Evolutionary conservation across 2,113 vertebrate genomes (phyloP).

Genomic region (Hucho hucho): DNA sequence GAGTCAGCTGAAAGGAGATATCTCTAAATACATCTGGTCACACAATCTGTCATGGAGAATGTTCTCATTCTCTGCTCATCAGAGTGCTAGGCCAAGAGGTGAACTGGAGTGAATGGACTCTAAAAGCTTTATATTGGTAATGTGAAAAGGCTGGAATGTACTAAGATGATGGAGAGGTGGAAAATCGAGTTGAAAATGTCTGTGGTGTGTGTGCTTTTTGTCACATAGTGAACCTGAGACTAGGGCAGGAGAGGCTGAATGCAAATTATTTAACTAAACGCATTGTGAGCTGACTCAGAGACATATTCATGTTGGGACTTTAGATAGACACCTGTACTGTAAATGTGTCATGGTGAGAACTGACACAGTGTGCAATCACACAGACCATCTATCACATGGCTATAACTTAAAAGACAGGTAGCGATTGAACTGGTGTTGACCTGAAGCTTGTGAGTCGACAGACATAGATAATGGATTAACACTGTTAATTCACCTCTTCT

Average conservation of each 20-base stretch:
- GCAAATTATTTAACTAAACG: not conserved
- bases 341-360: not conserved
- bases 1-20: not conserved
- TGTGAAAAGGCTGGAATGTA: too few relatives aligned
- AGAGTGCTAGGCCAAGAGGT: too few relatives aligned
- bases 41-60: too few relatives aligned
- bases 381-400: not conserved
- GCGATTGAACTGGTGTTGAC: not conserved
- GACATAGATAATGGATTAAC: too few relatives aligned
- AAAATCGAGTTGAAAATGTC: not conserved
- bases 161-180: too few relatives aligned
- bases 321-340: not conserved
- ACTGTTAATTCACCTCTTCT: too few relatives aligned
- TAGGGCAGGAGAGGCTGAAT: too few relatives aligned
- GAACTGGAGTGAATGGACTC: too few relatives aligned
- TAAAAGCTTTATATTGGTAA: too few relatives aligned
- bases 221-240: not conserved
- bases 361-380: not conserved
- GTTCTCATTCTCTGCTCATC: too few relatives aligned
- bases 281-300: not conserved
- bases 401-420: not conserved
- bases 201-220: too few relatives aligned
- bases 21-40: not conserved
- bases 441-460: not conserved
- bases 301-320: not conserved